Evolutionary conservation across 2,113 vertebrate species (phyloP).

Genomic region (Rousettus leschenaultii): DNA sequence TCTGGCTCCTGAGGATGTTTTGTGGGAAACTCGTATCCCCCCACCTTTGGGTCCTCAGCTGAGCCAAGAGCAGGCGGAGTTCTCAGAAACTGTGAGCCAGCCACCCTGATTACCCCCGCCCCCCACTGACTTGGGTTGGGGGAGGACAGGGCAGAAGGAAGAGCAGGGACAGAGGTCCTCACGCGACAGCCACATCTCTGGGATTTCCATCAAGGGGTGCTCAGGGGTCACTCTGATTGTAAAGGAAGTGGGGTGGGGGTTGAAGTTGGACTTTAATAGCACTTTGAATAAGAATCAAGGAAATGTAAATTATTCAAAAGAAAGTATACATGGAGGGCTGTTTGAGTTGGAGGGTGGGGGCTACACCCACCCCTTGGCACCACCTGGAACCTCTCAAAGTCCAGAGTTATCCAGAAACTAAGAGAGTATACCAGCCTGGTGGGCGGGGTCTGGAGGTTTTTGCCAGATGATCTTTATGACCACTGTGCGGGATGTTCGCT

Average conservation of each 20-base stretch:
- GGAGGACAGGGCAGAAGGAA: neutral
- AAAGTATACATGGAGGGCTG: fast-evolving
- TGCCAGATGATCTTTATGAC: neutral
- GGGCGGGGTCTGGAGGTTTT: neutral
- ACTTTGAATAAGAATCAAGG: neutral
- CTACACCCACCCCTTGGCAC: too few relatives aligned
- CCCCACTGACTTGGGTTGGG: too few relatives aligned
- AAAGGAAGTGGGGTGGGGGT: neutral
- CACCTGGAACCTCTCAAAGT: neutral
- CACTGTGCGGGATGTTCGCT: neutral
- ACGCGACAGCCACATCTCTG: fast-evolving
- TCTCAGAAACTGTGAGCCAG: neutral
- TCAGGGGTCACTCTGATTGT: neutral
- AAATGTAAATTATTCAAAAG: neutral
- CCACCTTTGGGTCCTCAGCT: neutral
- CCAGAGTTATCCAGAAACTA: neutral
- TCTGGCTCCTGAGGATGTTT: neutral
- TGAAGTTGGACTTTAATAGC: neutral
- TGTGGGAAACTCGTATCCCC: neutral
- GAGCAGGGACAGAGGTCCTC: fast-evolving
- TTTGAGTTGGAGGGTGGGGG: neutral
- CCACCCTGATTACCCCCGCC: fast-evolving
- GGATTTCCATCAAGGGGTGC: neutral
- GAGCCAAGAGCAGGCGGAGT: fast-evolving
- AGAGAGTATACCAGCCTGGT: neutral